Evolutionary conservation across 92 coral and sea anemone genomes (phyloP).

Genomic region (Isaurus tuberculatus): DNA sequence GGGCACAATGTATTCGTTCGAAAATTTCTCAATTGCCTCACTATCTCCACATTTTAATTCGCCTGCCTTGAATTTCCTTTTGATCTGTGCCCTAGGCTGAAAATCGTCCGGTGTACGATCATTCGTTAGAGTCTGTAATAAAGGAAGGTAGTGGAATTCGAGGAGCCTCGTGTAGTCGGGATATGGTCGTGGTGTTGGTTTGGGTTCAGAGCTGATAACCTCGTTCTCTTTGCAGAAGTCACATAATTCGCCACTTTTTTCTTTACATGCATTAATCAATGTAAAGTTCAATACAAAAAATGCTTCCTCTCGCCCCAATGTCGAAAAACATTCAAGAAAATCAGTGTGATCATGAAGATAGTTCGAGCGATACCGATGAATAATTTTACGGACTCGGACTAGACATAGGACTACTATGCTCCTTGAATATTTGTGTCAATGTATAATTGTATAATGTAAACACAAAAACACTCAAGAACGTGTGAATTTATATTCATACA

Average conservation of each 20-base stretch:
- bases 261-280: slow-evolving; percentile 41
- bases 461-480: no score
- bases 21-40: slow-evolving; percentile 14
- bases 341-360: no score
- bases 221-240: slow-evolving; percentile 16
- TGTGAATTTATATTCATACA: no score
- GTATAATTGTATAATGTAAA: no score
- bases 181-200: background rate
- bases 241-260: slow-evolving; percentile 24
- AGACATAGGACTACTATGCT: no score
- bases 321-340: no score
- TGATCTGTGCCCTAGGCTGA: slow-evolving; percentile 28
- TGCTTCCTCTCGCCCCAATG: no score
- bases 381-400: no score
- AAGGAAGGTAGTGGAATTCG: slow-evolving; percentile 6
- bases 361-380: no score
- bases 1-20: slow-evolving; percentile 19
- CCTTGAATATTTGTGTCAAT: no score
- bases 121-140: slow-evolving; percentile 14
- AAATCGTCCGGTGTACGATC: slow-evolving; percentile 24
- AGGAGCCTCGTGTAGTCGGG: slow-evolving; percentile 8
- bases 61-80: slow-evolving; percentile 13
- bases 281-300: no score
- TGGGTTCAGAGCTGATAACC: slow-evolving; percentile 10
- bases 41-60: slow-evolving; percentile 20